Evolutionary conservation across 2,888 invertebrate species (phyloP).

Genomic region (Dione vanillae): DNA sequence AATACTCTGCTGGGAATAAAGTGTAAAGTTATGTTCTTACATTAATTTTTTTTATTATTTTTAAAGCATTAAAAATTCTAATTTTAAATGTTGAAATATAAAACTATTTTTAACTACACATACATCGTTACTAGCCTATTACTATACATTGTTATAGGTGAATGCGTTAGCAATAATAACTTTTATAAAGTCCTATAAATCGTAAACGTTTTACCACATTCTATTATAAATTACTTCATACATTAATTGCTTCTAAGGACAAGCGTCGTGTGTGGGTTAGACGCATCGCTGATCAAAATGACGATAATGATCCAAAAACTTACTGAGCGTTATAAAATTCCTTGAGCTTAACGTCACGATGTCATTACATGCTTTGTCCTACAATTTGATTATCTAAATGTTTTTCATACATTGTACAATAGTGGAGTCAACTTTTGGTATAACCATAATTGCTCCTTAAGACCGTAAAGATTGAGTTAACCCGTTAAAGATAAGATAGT

Average conservation of each 20-base stretch:
- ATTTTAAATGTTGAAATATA: no score
- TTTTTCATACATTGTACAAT: constrained; percentile 60
- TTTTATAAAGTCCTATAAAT: constrained; percentile 23
- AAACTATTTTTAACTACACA: no score
- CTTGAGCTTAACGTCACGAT: constrained; percentile 70
- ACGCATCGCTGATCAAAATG: constrained; percentile 73
- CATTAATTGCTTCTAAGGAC: constrained; percentile 72
- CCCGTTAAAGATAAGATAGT: constrained; percentile 39
- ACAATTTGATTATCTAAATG: constrained; percentile 75
- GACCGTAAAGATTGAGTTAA: constrained; percentile 47
- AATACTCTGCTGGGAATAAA: no score
- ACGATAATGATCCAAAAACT: constrained; percentile 73
- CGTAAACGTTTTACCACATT: not conserved
- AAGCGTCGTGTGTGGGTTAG: constrained; percentile 77
- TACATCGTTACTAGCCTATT: not conserved
- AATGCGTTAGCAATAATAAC: constrained; percentile 21
- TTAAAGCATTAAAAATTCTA: no score
- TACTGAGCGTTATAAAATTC: constrained; percentile 75
- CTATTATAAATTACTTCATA: constrained; percentile 31
- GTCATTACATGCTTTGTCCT: constrained; percentile 66
- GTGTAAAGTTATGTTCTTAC: no score
- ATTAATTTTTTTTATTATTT: no score
- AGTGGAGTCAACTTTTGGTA: constrained; percentile 56
- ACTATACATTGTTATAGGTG: not conserved
- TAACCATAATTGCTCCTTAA: constrained; percentile 68